Base-by-base conservation (phyloP, 2,797 vertebrate genomes). In the Poecilia wingei region DNA sequence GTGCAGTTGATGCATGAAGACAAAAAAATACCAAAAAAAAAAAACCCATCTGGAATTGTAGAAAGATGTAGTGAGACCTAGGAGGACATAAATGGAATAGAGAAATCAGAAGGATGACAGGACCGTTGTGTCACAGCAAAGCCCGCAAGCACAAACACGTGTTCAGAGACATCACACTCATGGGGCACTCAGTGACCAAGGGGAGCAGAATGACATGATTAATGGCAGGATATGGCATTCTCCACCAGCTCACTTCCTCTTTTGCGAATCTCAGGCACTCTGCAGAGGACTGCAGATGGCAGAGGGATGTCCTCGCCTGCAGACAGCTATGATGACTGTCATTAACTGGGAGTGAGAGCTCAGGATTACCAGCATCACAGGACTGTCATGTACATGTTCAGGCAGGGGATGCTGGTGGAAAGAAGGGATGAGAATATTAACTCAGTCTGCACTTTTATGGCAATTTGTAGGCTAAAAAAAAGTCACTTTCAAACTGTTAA, bases 291-390 rank as follows among this genome's bases (percentile, higher is more conserved):
- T 91, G 88, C 92, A 91, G 91, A 90, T 89, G 86, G 87, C 74
- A 84, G 87, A 82, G 81, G 76, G 88, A 86, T 78, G 80, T 25
- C 28, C 68, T 61, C 77, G 85, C 86, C 88, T 80, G 84, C 82
- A 82, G 86, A 90, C 88, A 87, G 80, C 82, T 89, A 83, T 91
- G 85, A 93, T 93, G 88, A 92, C 90, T 84, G 87, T 90, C 90
- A 93, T 94, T 93, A 93, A 83, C 81, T 87, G 87, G 87, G 90
- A 90, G 86, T 82, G 82, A 80, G 77, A 82, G 45, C 79, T 82
- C 79, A 72, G 43, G 80, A 85, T 77, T 59, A 82, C 87, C 79
- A 84, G 79, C 74, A 80, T 82, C 87, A 85, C 87, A 88, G 76
- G 77, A 78, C 86, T 88, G 87, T 84, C 87, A 83, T 83, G 78